Evolutionary conservation across 2,888 invertebrate species (phyloP), one percentile per base, ranked within the genome.

Genomic region (Apamea crenata): DNA sequence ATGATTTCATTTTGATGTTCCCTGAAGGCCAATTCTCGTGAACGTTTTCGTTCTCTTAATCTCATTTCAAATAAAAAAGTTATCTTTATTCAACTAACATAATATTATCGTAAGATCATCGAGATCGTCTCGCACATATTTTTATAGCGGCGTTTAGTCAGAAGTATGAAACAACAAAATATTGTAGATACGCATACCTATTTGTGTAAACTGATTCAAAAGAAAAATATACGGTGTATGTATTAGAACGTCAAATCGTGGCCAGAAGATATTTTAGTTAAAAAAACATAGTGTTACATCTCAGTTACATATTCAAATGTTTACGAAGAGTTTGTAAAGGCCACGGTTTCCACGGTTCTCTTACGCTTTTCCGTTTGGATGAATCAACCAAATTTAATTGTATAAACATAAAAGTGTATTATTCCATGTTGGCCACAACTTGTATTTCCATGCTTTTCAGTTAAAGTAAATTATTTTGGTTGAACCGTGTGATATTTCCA

Each of bases 171-270:
- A 69, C 50, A 81, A 70, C 68, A 75, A 80, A 59, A 75, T 85
- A 70, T 79, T 67, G 73, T 56, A 68, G 71, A 65, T 40, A 84
- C 72, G 78, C 72, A 70, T 66, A 59, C 65, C 63, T 81, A 73
- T 87, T 79, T 84, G 66, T 72, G 25, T 83, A 78, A 74, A 67
- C 83, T 74, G 68, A 73, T 73, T 81, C 63, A 50, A 53, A 69
- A 75, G 79, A 84, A 86, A 83, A 87, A 84, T 79, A 87, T 75
- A 73, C 69, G 66, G 36, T 69, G 59, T 69, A 29, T 82, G 44
- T 82, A 69, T 70, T 53, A 67, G 29, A 68, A 65, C 78, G 40
- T 74, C 61, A 66, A 72, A 53, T 69, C 59, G 29, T 74, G 67
- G 74, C 25, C n/a, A n/a, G 65, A 40, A 47, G 44, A 75, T 73